phyloP scores from a whole-genome alignment of 2,888 invertebrate genomes.

The Gerosis bhagava region DNA sequence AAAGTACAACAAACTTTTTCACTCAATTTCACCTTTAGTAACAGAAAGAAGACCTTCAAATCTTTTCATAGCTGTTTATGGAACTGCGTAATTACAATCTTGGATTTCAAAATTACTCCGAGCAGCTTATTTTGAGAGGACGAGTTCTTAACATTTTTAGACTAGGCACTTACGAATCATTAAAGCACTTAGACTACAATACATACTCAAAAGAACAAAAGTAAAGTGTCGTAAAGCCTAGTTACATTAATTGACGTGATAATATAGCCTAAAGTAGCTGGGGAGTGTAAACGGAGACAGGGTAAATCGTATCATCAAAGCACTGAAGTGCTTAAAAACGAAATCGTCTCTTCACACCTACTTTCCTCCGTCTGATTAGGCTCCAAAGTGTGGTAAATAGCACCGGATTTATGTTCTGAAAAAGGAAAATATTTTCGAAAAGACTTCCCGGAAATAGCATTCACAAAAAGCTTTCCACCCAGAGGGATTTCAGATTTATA shows the following conservation, averaged over 20 bases:
- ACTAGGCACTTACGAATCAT: constrained; percentile 19
- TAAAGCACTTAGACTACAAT: constrained; percentile 23
- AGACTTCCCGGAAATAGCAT: constrained; percentile 21
- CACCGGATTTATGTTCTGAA: constrained; percentile 13
- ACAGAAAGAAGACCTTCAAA: neutral
- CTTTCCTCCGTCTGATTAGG: constrained; percentile 22
- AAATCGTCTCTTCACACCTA: constrained; percentile 24
- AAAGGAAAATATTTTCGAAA: constrained; percentile 20
- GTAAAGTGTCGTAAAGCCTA: constrained; percentile 12
- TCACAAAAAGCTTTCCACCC: constrained; percentile 6
- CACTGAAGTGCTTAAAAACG: constrained; percentile 12
- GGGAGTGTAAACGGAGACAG: constrained; percentile 16
- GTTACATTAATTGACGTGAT: constrained; percentile 24
- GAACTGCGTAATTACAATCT: constrained; percentile 10
- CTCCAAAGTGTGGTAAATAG: constrained; percentile 22
- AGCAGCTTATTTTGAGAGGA: constrained; percentile 15
- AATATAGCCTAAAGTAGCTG: constrained; percentile 21
- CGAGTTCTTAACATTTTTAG: constrained; percentile 23
- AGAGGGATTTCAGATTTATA: constrained; percentile 10
- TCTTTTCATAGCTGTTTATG: constrained; percentile 3
- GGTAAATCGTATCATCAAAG: constrained; percentile 20
- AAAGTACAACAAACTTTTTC: no score
- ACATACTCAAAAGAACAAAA: constrained; percentile 22
- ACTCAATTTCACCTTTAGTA: neutral
- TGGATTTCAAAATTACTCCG: constrained; percentile 6